Percentiles rank a stretch among this genome's conserved stretches.
phyloP scores from a whole-genome alignment of 2,888 invertebrate genomes.

The Mythimna pallens region DNA sequence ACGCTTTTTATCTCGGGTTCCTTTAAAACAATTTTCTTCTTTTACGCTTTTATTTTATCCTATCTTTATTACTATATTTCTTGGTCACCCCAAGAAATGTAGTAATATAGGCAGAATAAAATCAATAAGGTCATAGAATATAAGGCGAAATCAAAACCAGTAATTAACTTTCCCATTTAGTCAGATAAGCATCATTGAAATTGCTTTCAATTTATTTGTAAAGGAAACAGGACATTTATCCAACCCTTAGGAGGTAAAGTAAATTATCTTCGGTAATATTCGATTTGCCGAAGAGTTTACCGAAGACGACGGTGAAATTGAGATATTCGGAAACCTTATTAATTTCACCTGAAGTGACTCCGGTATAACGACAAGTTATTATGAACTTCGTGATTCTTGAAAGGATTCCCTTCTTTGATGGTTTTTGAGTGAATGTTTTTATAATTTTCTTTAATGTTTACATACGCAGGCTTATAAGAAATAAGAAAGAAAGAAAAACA shows the following conservation, averaged over 20 bases:
- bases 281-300: constrained; percentile 60
- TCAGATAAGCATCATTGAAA: constrained; percentile 22
- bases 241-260: constrained; percentile 20
- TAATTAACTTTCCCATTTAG: constrained; percentile 7
- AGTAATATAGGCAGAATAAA: background rate
- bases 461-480: too few relatives aligned
- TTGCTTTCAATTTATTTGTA: constrained; percentile 29
- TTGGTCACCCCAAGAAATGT: background rate
- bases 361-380: constrained; percentile 13
- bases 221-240: constrained; percentile 20
- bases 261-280: constrained; percentile 54
- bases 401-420: constrained; percentile 19
- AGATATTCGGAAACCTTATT: constrained; percentile 44
- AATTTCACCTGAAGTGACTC: constrained; percentile 39
- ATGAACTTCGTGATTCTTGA: constrained; percentile 35
- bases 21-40: too few relatives aligned
- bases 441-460: too few relatives aligned
- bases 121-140: background rate
- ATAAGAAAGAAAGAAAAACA: too few relatives aligned
- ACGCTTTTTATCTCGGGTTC: too few relatives aligned
- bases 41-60: too few relatives aligned
- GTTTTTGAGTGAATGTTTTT: background rate
- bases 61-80: too few relatives aligned
- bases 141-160: background rate
- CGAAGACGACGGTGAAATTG: constrained; percentile 45